A percentile compares a stretch with the other conserved stretches of the same genome.
Evolutionary conservation across 2,888 invertebrate species (phyloP).

Genomic region (Phrixothrix hirtus): DNA sequence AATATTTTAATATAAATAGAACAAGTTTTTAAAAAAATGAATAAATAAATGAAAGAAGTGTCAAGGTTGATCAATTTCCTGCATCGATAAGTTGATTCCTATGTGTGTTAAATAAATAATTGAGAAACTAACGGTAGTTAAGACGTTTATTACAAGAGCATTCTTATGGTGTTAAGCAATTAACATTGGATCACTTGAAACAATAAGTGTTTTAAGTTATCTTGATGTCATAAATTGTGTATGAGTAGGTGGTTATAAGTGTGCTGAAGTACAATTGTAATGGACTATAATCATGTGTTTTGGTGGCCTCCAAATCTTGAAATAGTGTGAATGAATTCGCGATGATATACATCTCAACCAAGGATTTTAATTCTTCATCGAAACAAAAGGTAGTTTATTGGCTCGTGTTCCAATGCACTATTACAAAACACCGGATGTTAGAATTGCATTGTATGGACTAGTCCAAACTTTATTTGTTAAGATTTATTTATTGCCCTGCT

Average conservation of each 20-base stretch:
- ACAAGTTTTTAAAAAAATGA: neutral
- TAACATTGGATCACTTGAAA: conserved; percentile 16
- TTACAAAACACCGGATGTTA: conserved; percentile 18
- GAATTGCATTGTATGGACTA: conserved; percentile 9
- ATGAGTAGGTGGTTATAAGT: conserved; percentile 22
- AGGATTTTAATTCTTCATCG: conserved; percentile 18
- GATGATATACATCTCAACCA: conserved; percentile 13
- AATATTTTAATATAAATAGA: neutral
- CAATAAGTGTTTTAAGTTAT: conserved; percentile 16
- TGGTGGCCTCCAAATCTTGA: conserved; percentile 18
- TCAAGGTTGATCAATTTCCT: neutral
- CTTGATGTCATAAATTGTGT: conserved; percentile 31
- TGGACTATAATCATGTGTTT: conserved; percentile 12
- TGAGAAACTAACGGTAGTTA: neutral
- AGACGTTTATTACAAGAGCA: neutral
- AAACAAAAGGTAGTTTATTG: conserved; percentile 15
- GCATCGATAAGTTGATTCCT: too few species aligned
- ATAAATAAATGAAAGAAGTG: neutral
- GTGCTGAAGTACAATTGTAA: conserved; percentile 6
- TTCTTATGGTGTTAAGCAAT: conserved; percentile 4
- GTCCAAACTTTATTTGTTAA: conserved; percentile 1
- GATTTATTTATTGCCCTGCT: neutral
- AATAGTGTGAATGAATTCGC: conserved; percentile 13
- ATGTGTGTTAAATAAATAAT: neutral
- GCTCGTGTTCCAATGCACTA: conserved; percentile 8